These are phyloP conservation scores for Aphelinus certus DNA, from an alignment of 1,140 invertebrate species.

Conservation along the genomic window DNA sequence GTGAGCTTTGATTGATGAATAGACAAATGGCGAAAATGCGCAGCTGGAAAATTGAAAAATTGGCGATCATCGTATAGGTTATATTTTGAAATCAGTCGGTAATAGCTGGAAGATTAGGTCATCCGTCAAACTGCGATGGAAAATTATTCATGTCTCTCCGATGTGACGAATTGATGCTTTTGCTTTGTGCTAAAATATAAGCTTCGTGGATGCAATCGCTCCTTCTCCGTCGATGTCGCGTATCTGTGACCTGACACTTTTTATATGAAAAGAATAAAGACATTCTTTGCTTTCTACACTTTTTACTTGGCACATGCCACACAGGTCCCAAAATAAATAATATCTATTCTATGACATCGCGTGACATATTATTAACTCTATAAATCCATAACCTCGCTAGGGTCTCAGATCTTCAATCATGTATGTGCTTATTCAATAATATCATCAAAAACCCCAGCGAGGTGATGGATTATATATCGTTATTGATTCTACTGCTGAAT, in stretches of 20 bases:
- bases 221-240: conserved; percentile 13
- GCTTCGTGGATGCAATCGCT: conserved; percentile 10
- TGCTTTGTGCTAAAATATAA: not conserved
- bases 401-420: too few species aligned
- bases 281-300: too few species aligned
- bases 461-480: too few species aligned
- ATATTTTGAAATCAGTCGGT: conserved; percentile 17
- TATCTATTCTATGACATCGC: too few species aligned
- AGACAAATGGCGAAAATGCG: conserved; percentile 30
- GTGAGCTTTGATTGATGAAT: conserved; percentile 24
- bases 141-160: conserved; percentile 19
- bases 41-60: conserved; percentile 30
- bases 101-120: conserved; percentile 10
- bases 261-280: too few species aligned
- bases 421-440: too few species aligned
- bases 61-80: not conserved
- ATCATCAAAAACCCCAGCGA: too few species aligned
- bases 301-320: too few species aligned
- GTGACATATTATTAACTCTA: too few species aligned
- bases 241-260: not conserved
- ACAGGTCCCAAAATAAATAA: too few species aligned
- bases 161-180: conserved; percentile 20
- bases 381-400: too few species aligned
- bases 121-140: conserved; percentile 1
- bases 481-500: too few species aligned